Conservation (phyloP, 2,888 invertebrate genomes). For the Trachelus iudaicus region DNA sequence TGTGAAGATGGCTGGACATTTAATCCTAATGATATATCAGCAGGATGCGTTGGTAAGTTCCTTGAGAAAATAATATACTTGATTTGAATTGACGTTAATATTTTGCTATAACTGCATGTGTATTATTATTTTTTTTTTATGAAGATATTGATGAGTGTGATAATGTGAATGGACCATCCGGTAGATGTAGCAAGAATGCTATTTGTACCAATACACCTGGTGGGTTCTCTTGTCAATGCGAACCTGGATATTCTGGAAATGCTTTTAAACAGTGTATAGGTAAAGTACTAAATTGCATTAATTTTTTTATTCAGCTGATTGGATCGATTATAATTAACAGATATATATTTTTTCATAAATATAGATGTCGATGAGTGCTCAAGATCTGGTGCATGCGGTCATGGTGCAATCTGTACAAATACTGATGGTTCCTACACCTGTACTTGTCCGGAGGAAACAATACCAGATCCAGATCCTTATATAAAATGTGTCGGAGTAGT, state of each 20-base stretch:
- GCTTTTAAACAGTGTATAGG: constrained; percentile 80
- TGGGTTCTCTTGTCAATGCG: constrained; percentile 83
- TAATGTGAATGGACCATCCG: constrained; percentile 78
- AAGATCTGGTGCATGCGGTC: constrained; percentile 78
- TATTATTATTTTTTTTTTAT: constrained; percentile 19
- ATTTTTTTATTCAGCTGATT: neutral
- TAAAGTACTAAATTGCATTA: constrained; percentile 39
- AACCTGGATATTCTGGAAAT: constrained; percentile 87
- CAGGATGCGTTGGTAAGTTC: constrained; percentile 81
- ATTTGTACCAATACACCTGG: constrained; percentile 85
- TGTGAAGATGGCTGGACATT: constrained; percentile 95
- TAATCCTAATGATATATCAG: constrained; percentile 87
- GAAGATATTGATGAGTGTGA: constrained; percentile 93
- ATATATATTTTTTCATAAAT: constrained; percentile 2
- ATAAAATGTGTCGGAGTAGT: constrained; percentile 86
- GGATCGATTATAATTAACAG: neutral
- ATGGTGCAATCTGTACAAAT: constrained; percentile 84
- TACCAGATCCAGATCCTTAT: constrained; percentile 86
- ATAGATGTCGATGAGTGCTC: constrained; percentile 86
- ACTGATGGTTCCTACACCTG: constrained; percentile 82
- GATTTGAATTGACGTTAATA: neutral
- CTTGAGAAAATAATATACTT: neutral
- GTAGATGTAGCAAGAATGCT: constrained; percentile 87
- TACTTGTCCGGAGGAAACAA: constrained; percentile 82
- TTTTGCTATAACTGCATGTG: neutral